A percentile compares a stretch with the other conserved stretches of the same genome.
These are phyloP conservation scores for Pachypeltis micranthus DNA, from an alignment of 1,140 invertebrate genomes.

Conservation along the genomic window DNA sequence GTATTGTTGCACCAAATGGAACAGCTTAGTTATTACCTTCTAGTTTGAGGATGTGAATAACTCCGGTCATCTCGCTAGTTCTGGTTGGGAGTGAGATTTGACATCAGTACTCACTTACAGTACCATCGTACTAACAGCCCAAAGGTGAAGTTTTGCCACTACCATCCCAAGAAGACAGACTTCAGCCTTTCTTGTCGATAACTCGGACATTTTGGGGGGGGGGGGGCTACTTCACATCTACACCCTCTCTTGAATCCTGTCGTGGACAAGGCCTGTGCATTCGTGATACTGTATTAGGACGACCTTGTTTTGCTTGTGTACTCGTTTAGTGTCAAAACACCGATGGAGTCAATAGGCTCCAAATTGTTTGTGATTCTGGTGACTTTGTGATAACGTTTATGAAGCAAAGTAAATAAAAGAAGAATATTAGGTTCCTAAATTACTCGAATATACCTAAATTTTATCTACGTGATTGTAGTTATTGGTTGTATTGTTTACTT, in stretches of 20 bases:
- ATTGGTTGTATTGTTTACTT: neutral
- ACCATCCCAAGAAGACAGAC: no score
- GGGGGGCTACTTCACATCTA: no score
- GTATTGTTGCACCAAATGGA: no score
- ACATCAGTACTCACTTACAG: no score
- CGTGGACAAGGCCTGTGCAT: neutral
- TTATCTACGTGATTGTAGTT: neutral
- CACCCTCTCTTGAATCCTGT: neutral
- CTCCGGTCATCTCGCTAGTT: no score
- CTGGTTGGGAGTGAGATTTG: no score
- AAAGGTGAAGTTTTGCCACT: no score
- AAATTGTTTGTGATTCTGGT: neutral
- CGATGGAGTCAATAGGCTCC: neutral
- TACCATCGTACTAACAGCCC: no score
- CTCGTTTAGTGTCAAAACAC: neutral
- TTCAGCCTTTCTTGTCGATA: no score
- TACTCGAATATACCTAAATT: neutral
- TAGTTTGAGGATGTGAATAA: no score
- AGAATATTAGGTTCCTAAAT: neutral
- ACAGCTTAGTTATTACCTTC: no score
- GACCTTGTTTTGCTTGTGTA: neutral
- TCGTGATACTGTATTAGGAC: neutral
- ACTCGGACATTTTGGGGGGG: no score
- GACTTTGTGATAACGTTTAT: conserved; percentile 2
- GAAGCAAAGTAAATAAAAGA: neutral